These are phyloP conservation scores for Ferdinandea cuprea DNA, from an alignment of 2,888 invertebrate species.

Conservation along the genomic window DNA sequence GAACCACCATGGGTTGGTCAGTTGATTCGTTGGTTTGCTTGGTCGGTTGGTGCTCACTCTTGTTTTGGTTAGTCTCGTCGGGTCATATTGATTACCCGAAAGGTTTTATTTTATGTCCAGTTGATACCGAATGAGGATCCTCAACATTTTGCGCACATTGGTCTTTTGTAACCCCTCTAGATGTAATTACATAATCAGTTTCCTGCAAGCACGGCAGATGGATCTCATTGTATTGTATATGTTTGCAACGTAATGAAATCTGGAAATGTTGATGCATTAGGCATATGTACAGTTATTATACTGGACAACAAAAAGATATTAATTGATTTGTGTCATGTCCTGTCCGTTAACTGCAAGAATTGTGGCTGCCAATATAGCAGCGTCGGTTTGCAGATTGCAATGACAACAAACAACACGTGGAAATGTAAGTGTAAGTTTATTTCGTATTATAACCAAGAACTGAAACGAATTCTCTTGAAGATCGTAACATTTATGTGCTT, in stretches of 20 bases:
- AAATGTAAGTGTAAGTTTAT: constrained; percentile 17
- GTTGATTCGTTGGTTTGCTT: constrained; percentile 46
- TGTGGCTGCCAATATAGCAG: constrained; percentile 4
- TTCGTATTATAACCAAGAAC: too few species aligned
- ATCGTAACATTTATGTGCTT: too few species aligned
- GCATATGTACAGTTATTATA: too few species aligned
- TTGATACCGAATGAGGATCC: constrained; percentile 55
- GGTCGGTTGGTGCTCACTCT: constrained; percentile 42
- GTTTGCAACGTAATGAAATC: not conserved
- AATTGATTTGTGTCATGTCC: constrained; percentile 68
- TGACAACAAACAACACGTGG: constrained; percentile 43
- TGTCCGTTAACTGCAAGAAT: constrained; percentile 49
- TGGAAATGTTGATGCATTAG: too few species aligned
- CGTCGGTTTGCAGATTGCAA: constrained; percentile 42
- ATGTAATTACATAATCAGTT: constrained; percentile 70
- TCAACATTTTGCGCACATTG: constrained; percentile 44
- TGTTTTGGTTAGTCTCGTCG: constrained; percentile 21
- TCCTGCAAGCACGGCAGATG: constrained; percentile 45
- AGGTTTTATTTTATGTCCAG: constrained; percentile 71
- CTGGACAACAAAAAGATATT: too few species aligned
- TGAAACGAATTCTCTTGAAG: too few species aligned
- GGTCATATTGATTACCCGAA: constrained; percentile 70
- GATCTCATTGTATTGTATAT: constrained; percentile 13
- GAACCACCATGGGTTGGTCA: constrained; percentile 49
- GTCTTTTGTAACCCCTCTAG: constrained; percentile 41